Evolutionary conservation across 2,888 invertebrate species (phyloP).

Genomic region (Hemicrepidius hirtus): DNA sequence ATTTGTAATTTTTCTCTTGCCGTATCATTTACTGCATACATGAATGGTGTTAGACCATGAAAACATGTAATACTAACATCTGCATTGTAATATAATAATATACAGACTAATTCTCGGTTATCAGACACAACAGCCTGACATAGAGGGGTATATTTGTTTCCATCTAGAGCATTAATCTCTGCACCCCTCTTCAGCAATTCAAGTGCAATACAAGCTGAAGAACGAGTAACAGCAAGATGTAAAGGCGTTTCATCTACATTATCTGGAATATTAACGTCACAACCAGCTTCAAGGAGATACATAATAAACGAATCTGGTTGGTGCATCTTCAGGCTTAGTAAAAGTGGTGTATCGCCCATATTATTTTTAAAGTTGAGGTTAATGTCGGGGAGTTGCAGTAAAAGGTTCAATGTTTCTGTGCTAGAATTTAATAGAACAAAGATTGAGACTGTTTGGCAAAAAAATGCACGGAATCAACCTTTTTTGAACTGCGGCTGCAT

Average conservation of each 20-base stretch:
- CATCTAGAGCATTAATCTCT: conserved; percentile 59
- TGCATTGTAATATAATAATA: conserved; percentile 63
- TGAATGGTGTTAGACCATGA: conserved; percentile 59
- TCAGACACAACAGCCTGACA: conserved; percentile 57
- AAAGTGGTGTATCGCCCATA: conserved; percentile 58
- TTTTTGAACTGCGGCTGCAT: conserved; percentile 58
- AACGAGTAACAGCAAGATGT: conserved; percentile 57
- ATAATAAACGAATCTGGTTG: conserved; percentile 48
- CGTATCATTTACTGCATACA: conserved; percentile 58
- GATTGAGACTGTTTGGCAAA: no score
- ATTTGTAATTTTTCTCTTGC: conserved; percentile 52
- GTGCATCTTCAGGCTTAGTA: conserved; percentile 45
- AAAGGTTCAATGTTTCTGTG: conserved; percentile 56
- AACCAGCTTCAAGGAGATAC: conserved; percentile 58
- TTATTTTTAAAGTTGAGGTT: conserved; percentile 60
- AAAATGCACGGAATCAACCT: neutral
- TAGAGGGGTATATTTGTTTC: conserved; percentile 59
- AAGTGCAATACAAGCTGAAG: conserved; percentile 53
- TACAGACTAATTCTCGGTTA: conserved; percentile 59
- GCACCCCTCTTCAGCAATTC: conserved; percentile 61
- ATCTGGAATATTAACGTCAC: conserved; percentile 59
- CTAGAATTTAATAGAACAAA: no score
- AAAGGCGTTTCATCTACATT: conserved; percentile 59
- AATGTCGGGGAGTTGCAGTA: conserved; percentile 56
- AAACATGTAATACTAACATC: conserved; percentile 54